A percentile compares a stretch with the other conserved stretches of the same genome.
Evolutionary conservation across 2,888 invertebrate species (phyloP).

Genomic region (Scelioninae gen. 1): DNA sequence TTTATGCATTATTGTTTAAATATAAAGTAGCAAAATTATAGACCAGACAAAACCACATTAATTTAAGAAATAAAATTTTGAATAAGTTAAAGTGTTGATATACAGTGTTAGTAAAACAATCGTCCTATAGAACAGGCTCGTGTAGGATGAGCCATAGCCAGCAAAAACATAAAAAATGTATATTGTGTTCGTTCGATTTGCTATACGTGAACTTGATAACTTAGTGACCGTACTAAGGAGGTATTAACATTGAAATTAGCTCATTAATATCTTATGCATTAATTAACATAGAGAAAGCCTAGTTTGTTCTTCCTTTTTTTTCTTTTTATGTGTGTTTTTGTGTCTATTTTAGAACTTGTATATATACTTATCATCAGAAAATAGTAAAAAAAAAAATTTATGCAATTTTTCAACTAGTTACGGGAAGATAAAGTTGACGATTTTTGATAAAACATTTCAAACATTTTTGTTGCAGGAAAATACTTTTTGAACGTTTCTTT

Average conservation of each 20-base stretch:
- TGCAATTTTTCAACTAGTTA: no score
- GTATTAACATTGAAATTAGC: conserved; percentile 60
- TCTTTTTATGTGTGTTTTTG: neutral
- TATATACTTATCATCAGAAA: neutral
- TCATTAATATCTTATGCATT: conserved; percentile 58
- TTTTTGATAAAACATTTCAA: no score
- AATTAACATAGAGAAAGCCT: conserved; percentile 42
- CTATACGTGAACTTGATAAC: conserved; percentile 71
- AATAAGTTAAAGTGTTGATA: conserved; percentile 29
- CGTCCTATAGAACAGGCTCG: conserved; percentile 55
- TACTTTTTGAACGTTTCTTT: no score
- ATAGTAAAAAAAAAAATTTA: no score
- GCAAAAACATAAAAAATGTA: conserved; percentile 68
- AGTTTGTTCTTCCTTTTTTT: conserved; percentile 10
- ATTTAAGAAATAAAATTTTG: conserved; percentile 55
- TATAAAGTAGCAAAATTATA: conserved; percentile 29
- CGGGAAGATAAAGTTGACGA: no score
- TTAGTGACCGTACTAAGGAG: conserved; percentile 62
- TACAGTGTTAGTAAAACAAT: conserved; percentile 12
- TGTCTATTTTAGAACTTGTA: neutral
- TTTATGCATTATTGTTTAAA: conserved; percentile 44
- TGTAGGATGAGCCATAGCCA: conserved; percentile 59
- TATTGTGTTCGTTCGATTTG: conserved; percentile 67
- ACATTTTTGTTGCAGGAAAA: no score
- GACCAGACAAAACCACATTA: conserved; percentile 29